phyloP scores from a whole-genome alignment of 1,140 invertebrate genomes.

The Melanaphis sacchari region DNA sequence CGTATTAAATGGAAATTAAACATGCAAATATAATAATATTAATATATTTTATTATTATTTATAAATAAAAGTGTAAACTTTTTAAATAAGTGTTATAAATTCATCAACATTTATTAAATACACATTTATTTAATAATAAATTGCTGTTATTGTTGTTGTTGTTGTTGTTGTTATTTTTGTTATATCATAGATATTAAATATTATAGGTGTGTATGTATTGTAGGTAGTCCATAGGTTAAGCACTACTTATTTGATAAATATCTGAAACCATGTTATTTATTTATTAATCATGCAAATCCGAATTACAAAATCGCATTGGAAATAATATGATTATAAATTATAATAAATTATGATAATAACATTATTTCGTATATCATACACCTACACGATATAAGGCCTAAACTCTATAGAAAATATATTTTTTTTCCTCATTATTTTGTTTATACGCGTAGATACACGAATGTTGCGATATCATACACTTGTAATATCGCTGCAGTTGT shows the following conservation, averaged over 20 bases:
- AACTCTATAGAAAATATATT: not conserved
- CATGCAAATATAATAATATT: not conserved
- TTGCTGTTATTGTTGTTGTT: not conserved
- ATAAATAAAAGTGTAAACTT: not conserved
- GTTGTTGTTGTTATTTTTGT: not conserved
- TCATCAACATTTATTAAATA: not conserved
- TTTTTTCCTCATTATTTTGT: not conserved
- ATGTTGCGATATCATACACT: not conserved
- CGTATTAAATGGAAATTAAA: not conserved
- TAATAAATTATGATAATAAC: not conserved
- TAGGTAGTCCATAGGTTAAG: not conserved
- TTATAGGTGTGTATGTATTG: not conserved
- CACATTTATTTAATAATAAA: not conserved
- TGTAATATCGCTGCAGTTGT: not conserved
- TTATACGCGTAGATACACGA: not conserved
- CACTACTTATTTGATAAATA: constrained; percentile 11
- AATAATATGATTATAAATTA: not conserved
- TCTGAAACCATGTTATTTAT: not conserved
- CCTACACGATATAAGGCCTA: not conserved
- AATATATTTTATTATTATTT: not conserved
- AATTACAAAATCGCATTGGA: not conserved
- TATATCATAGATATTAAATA: not conserved
- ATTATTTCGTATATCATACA: not conserved
- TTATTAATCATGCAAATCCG: constrained; percentile 6
- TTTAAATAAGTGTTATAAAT: not conserved